phyloP scores from a whole-genome alignment of 1,140 invertebrate species.

The Drosophila willistoni region DNA sequence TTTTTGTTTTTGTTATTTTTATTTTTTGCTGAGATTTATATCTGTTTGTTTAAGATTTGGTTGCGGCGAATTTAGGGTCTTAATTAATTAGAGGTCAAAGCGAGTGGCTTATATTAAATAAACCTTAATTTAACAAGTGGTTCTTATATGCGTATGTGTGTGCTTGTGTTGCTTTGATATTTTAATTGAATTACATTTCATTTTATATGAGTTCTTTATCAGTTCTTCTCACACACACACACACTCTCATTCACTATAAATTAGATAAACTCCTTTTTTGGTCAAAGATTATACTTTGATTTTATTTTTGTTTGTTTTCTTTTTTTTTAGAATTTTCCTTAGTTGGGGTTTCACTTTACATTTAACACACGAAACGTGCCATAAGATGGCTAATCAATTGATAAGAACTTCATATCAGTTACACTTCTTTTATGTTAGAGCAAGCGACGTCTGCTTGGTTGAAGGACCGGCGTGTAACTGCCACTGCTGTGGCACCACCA shows the following conservation, averaged over 20 bases:
- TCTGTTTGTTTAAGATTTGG: conserved; percentile 32
- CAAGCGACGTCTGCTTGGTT: conserved; percentile 56
- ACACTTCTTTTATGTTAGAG: conserved; percentile 23
- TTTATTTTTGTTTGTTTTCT: neutral
- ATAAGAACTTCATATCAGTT: conserved; percentile 29
- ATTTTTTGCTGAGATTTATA: conserved; percentile 37
- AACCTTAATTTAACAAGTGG: conserved; percentile 10
- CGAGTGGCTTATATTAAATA: conserved; percentile 39
- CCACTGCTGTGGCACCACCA: conserved; percentile 2
- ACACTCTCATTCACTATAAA: neutral
- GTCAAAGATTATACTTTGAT: conserved; percentile 5
- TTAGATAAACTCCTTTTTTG: neutral
- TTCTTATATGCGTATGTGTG: too few species aligned
- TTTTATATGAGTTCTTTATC: neutral
- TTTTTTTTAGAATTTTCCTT: neutral
- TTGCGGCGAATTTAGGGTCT: conserved; percentile 22
- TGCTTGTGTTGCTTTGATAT: neutral
- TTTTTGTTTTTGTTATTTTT: conserved; percentile 9
- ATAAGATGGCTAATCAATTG: conserved; percentile 12
- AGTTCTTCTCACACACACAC: too few species aligned
- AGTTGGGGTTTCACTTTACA: conserved; percentile 22
- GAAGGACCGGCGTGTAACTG: conserved; percentile 69
- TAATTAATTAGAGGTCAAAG: conserved; percentile 51
- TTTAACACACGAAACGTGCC: conserved; percentile 12
- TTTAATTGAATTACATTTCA: neutral